Base-by-base conservation (phyloP, 2,888 invertebrate genomes). In the Drosophila mimetica region DNA sequence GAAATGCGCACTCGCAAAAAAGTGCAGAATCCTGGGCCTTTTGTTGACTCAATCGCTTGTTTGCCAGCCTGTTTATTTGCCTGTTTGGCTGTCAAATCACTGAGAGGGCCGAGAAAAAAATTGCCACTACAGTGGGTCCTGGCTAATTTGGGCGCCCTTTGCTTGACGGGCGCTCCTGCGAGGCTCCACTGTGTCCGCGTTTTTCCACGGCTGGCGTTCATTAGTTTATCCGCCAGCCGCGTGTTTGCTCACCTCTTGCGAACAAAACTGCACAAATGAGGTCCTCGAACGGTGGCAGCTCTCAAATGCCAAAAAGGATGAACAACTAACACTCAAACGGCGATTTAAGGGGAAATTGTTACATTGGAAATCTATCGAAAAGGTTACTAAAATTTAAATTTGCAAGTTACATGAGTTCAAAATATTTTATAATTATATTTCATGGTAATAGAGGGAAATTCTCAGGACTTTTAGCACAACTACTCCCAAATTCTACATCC, bases 1-100 rank as follows among this genome's bases (percentile, higher is more conserved):
- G 83, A 85, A 79, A 71, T 64, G 79, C 76, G 58, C 74, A 50
- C 46, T 46, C 9, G 47, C 54, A 34, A 46, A 69, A 50, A 20
- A 32, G 34, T 47, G 16, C 55, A 51, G 51, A 32, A 14, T 60
- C 46, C 60, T 37, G 59, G 16, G 37, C 25, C 42, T 50, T 48
- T 37, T 70, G 73, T 71, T 71, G 73, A 71, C 55, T 52, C 44
- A 36, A 50, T 39, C 39, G 42, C 67, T 69, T 46, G 72, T 64
- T 64, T 72, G 54, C 25, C 67, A 16, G 55, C 60, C 32, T 65
- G 46, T 47, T 48, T 59, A 47, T 69, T 69, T 52, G 53, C 28
- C 46, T 64, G 65, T 54, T 47, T 53, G 54, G 39, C 66, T 50
- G 42, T 48, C 66, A 67, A 66, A 66, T 66, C 66, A 69, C 42